Base-by-base conservation (phyloP, 2,797 vertebrate genomes). In the Tadarida brasiliensis region DNA sequence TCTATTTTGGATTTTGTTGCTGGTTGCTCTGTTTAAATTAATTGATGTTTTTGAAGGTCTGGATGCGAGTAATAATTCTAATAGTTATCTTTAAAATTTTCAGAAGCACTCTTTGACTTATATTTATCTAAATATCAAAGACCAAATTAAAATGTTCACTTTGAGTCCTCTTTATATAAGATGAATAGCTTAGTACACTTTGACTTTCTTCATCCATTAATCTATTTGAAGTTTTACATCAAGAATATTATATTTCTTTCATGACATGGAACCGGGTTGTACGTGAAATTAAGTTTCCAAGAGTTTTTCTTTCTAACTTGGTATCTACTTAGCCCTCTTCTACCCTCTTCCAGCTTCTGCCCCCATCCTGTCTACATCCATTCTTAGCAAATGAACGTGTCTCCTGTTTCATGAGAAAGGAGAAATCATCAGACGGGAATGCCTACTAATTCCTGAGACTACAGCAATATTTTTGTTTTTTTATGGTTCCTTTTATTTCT, bases 181-280 rank as follows among this genome's bases (percentile, higher is more conserved):
- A 74, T 28, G 83, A 91, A 74, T 86, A 85, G 11, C 39, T 89
- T 70, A 87, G 22, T 65, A 80, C 28, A 51, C 33, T 68, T 83
- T 83, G n/a, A 56, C 49, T 77, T 35, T 59, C 54, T 87, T 76
- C 61, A 92, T 94, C 70, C 77, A 39, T 80, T 84, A 93, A 83
- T 93, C 84, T 90, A 61, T 91, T 84, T 93, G 87, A 95, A 95
- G 39, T 96, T 94, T 91, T 51, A 91, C 20, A 93, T 91, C 78
- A 91, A 70, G 71, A 91, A 83, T 73, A 70, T 56, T 83, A 15
- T 54, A 78, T 85, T 76, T 91, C 78, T 68, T 44, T 80, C 77
- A 65, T 81, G 73, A 61, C 56, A 47, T 57, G 39, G 54, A 67
- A 54, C 8, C 22, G 76, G 33, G 24, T 8, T 96, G 26, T 63